A percentile compares a stretch with the other conserved stretches of the same genome.
Conservation (phyloP, 2,888 invertebrate genomes). For the Acanthococcus lagerstroemiae region DNA sequence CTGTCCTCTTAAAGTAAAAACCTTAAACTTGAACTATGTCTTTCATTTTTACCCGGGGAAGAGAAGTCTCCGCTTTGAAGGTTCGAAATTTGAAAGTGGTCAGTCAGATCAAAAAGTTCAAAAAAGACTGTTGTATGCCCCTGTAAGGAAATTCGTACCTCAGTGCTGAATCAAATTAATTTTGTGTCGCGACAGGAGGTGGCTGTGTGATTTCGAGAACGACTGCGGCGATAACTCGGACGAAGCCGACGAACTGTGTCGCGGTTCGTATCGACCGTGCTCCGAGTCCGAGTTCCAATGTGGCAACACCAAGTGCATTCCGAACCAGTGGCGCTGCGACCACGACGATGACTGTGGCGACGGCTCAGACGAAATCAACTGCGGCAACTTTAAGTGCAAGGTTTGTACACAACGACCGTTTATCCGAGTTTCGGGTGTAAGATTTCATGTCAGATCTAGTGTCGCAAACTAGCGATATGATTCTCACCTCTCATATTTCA, state of each 20-base stretch:
- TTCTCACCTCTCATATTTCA: neutral
- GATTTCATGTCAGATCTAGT: too few species aligned
- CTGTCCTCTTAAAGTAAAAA: too few species aligned
- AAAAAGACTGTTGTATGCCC: too few species aligned
- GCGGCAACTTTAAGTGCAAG: slow-evolving; percentile 73
- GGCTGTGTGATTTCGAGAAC: slow-evolving; percentile 93
- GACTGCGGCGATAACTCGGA: slow-evolving; percentile 94
- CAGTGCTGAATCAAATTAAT: neutral
- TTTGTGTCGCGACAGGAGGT: slow-evolving; percentile 47
- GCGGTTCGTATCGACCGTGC: slow-evolving; percentile 70
- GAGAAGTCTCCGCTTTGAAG: too few species aligned
- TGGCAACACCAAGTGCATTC: slow-evolving; percentile 79
- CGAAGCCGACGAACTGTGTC: slow-evolving; percentile 67
- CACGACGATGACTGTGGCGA: slow-evolving; percentile 96
- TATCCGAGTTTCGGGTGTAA: too few species aligned
- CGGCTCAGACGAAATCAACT: slow-evolving; percentile 77
- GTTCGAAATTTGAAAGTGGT: too few species aligned
- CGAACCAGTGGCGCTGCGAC: slow-evolving; percentile 87
- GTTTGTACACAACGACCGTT: slow-evolving; percentile 39
- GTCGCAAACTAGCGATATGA: too few species aligned
- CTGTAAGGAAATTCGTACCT: neutral
- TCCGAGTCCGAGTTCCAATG: slow-evolving; percentile 89
- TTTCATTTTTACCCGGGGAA: too few species aligned
- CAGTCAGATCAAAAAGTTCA: too few species aligned
- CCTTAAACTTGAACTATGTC: too few species aligned